These are phyloP conservation scores for Esperia sulphurella DNA, from an alignment of 2,888 invertebrate genomes.

Conservation along the genomic window DNA sequence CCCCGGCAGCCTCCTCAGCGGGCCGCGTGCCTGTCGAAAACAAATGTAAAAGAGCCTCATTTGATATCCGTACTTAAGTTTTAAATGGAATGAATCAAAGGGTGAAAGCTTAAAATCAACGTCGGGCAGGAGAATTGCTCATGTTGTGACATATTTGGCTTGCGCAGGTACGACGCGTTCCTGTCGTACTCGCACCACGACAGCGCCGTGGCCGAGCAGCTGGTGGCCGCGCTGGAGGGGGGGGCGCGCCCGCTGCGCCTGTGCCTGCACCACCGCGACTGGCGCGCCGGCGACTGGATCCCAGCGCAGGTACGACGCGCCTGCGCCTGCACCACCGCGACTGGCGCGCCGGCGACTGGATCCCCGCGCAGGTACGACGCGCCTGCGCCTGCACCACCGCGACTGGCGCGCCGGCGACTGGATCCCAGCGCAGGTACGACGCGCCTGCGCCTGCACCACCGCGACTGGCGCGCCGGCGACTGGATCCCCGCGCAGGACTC, in stretches of 20 bases:
- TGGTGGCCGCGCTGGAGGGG: conserved; percentile 82
- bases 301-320: conserved; percentile 77
- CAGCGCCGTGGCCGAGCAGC: conserved; percentile 80
- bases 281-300: conserved; percentile 86
- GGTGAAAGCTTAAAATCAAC: not conserved
- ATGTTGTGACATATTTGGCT: not conserved
- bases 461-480: conserved; percentile 87
- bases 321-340: conserved; percentile 30
- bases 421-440: conserved; percentile 82
- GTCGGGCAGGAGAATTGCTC: not conserved
- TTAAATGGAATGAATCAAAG: not conserved
- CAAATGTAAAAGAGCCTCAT: too few relatives aligned
- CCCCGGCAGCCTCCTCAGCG: too few relatives aligned
- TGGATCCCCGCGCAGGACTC: conserved; percentile 85
- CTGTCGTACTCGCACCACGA: conserved; percentile 89
- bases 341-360: conserved; percentile 16
- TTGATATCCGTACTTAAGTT: too few relatives aligned
- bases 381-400: conserved; percentile 85
- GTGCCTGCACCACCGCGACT: conserved; percentile 87
- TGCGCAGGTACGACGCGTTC: conserved; percentile 85
- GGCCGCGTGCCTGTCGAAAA: too few relatives aligned
- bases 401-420: conserved; percentile 87
- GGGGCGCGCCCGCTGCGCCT: conserved; percentile 60
- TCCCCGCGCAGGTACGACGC: conserved; percentile 17
- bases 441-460: conserved; percentile 83